These are phyloP conservation scores for Enchytraeus crypticus DNA, from an alignment of 2,888 invertebrate genomes.

Conservation along the genomic window DNA sequence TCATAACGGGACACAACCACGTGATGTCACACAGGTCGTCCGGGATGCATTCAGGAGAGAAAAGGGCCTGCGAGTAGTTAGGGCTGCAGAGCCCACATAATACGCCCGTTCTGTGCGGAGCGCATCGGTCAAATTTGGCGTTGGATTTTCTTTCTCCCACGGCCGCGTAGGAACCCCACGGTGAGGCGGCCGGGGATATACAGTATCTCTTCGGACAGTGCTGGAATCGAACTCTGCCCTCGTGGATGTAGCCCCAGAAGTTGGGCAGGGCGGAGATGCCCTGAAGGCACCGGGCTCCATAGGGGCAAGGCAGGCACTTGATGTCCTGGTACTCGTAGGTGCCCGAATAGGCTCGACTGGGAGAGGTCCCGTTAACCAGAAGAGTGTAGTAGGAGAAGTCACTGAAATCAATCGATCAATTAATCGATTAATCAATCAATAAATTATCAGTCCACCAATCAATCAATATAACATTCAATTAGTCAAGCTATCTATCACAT, in stretches of 20 bases:
- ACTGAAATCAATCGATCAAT: too few relatives aligned
- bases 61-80: conserved; percentile 26
- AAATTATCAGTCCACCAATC: too few relatives aligned
- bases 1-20: conserved; percentile 23
- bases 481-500: too few relatives aligned
- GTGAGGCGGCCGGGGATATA: conserved; percentile 10
- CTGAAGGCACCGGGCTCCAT: conserved; percentile 24
- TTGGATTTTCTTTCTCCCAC: neutral
- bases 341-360: conserved; percentile 20
- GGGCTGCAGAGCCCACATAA: conserved; percentile 21
- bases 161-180: neutral
- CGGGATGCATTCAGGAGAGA: conserved; percentile 23
- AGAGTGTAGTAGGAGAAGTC: conserved; percentile 22
- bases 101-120: conserved; percentile 14
- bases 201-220: conserved; percentile 27
- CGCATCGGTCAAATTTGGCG: neutral
- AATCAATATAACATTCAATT: too few relatives aligned
- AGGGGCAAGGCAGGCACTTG: conserved; percentile 24
- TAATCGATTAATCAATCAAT: too few relatives aligned
- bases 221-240: conserved; percentile 22
- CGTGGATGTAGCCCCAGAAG: conserved; percentile 27
- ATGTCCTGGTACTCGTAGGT: conserved; percentile 26
- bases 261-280: conserved; percentile 26
- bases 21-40: conserved; percentile 22
- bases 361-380: conserved; percentile 25